These are phyloP conservation scores for Acronicta aceris DNA, from an alignment of 2,888 invertebrate species.

Conservation along the genomic window DNA sequence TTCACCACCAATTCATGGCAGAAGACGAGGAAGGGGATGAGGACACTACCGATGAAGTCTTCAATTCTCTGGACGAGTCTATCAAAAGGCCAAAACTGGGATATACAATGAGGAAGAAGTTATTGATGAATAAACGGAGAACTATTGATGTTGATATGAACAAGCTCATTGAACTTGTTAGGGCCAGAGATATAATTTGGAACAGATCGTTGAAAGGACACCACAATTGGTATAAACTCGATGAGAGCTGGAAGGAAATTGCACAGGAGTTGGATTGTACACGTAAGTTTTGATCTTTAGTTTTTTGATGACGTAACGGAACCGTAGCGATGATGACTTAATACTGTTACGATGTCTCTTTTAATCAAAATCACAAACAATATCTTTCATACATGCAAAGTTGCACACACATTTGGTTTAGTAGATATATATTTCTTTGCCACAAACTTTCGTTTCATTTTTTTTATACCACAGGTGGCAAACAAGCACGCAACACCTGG, in stretches of 20 bases:
- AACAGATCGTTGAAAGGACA: constrained; percentile 84
- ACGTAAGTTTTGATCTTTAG: constrained; percentile 70
- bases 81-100: constrained; percentile 83
- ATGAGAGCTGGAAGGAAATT: constrained; percentile 85
- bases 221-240: constrained; percentile 85
- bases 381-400: no score
- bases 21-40: constrained; percentile 83
- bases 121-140: constrained; percentile 81
- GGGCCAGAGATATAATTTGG: constrained; percentile 81
- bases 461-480: no score
- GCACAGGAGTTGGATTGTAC: constrained; percentile 82
- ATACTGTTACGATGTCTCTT: no score
- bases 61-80: constrained; percentile 78
- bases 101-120: constrained; percentile 83
- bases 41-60: constrained; percentile 79
- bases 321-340: no score
- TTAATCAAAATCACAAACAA: no score
- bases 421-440: no score
- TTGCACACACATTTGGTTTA: no score
- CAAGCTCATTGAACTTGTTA: constrained; percentile 81
- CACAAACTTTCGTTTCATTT: no score
- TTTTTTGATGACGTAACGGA: neutral
- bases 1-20: constrained; percentile 81
- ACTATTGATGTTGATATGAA: constrained; percentile 83
- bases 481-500: no score